phyloP scores from a whole-genome alignment of 2,888 invertebrate species.

The Cephus runcator region DNA sequence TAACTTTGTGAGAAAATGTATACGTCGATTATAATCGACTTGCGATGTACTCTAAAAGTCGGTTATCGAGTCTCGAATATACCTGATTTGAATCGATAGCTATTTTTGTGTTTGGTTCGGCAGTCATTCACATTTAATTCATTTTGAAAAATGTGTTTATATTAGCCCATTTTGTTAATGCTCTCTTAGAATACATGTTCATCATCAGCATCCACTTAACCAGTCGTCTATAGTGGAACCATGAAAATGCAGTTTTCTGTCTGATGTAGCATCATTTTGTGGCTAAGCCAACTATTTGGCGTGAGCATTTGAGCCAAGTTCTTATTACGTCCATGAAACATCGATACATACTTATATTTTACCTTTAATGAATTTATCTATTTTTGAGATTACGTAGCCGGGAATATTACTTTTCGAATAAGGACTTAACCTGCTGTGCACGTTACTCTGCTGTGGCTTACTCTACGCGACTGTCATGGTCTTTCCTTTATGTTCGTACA shows the following conservation, averaged over 20 bases:
- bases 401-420: background rate
- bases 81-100: slow-evolving; percentile 9
- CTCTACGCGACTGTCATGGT: background rate
- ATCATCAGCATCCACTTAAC: background rate
- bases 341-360: background rate
- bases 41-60: background rate
- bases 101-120: slow-evolving; percentile 12
- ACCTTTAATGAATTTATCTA: background rate
- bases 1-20: background rate
- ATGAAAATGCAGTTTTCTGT: background rate
- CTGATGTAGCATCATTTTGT: background rate
- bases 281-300: background rate
- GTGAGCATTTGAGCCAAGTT: slow-evolving; percentile 7
- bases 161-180: background rate
- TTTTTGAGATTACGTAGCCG: background rate
- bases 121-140: slow-evolving; percentile 11
- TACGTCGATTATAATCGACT: background rate
- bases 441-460: background rate
- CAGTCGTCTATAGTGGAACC: background rate
- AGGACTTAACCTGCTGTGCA: background rate
- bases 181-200: background rate
- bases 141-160: background rate
- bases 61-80: background rate
- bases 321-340: background rate
- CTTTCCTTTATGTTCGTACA: background rate